Percentiles rank a stretch among this genome's conserved stretches.
These are phyloP conservation scores for Nebria salina DNA, from an alignment of 2,888 invertebrate species.

Conservation along the genomic window DNA sequence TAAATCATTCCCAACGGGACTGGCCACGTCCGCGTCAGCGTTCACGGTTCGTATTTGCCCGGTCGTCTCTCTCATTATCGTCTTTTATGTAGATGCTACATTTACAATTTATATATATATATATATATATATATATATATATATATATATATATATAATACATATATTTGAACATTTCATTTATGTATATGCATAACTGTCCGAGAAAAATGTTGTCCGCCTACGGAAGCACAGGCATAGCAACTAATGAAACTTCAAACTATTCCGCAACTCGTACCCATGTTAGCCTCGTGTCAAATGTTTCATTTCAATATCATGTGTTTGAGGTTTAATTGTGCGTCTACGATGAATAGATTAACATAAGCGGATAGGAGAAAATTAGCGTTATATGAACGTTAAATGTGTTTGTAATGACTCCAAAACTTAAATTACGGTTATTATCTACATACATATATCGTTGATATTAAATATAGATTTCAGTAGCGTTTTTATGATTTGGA, in stretches of 20 bases:
- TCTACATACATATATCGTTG: neutral
- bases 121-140: too few relatives aligned
- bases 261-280: neutral
- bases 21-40: conserved; percentile 34
- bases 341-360: neutral
- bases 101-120: too few relatives aligned
- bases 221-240: neutral
- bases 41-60: conserved; percentile 33
- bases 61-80: conserved; percentile 6
- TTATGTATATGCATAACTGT: neutral
- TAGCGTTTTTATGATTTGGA: neutral
- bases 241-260: neutral
- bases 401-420: neutral
- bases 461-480: neutral
- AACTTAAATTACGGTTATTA: neutral
- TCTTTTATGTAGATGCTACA: neutral
- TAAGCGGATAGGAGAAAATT: neutral
- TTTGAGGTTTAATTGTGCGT: neutral
- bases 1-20: conserved; percentile 40
- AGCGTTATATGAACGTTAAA: neutral
- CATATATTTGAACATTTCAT: neutral
- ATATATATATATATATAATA: neutral
- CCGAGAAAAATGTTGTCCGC: neutral
- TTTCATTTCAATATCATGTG: neutral
- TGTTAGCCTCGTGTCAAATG: neutral